Base-by-base conservation (phyloP, 2,888 invertebrate species). In the Harpalus rubripes region DNA sequence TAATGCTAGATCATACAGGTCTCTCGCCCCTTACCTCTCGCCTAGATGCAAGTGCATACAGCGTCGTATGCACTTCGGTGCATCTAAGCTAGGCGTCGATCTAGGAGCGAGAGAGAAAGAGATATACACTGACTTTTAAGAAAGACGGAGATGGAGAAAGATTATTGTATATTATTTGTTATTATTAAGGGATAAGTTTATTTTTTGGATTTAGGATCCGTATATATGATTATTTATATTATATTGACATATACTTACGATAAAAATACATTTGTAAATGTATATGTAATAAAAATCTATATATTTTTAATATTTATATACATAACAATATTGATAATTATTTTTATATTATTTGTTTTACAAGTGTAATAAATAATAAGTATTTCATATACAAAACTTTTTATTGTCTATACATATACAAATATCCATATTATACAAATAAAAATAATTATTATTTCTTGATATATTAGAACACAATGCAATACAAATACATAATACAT, bases 1-100 rank as follows among this genome's bases (percentile, higher is more conserved):
- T 90, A 91, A 89, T 88, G 89, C 89, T 89, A 90, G 91, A 91
- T 91, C 91, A 91, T 91, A 90, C 90, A 15, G 41, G 41, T 68
- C 65, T n/a, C 1, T 68, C 12, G 12, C 41, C 44, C 15, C 61
- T 52, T 58, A 12, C 68, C 41, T 16, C 22, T 39, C 72, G 39
- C 22, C 52, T 63, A 83, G 74, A 84, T 84, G 76, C 76, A 84
- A 84, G 76, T 84, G 84, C 84, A 84, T 59, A 39, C 16, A 58
- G 83, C 83, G 84, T 84, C 84, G 84, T 84, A 84, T 84, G 84
- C 84, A 84, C 84, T 22, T 18, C 84, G 84, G 61, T 84, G 84
- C 84, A 84, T 18, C 10, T 63, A 7, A 63, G 22, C 26, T 63
- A 26, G 78, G 12, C 80, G 80, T 80, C 80, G 59, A 41, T 76